Base-by-base conservation (phyloP, 2,797 vertebrate genomes). In the Amblyopsis hoosieri region DNA sequence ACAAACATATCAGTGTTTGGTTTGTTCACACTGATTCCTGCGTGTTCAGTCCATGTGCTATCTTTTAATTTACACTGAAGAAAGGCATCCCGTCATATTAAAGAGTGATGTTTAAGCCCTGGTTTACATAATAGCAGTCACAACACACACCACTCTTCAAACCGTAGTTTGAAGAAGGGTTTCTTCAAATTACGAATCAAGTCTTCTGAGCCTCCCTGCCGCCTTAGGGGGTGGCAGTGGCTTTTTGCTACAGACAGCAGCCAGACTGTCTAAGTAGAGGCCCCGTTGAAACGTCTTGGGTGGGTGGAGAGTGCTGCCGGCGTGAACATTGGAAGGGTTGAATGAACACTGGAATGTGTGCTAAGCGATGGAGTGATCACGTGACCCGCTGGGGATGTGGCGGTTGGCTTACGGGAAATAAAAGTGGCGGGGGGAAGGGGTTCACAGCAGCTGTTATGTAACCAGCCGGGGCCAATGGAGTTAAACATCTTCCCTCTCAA, bases 291-390 rank as follows among this genome's bases (percentile, higher is more conserved):
- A 19, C 6, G 42, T 62, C 17, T 52, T 3, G 64, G 42, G 58
- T 33, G 57, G 23, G 56, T 12, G 49, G 13, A 37, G 14, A 73
- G 64, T 64, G 71, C 53, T 59, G 62, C 4, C 3, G 1, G 29
- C 0, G 33, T 0, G 51, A 59, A 77, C 69, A 50, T 62, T 62
- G 55, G 64, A 76, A 56, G 77, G 84, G 81, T 81, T 88, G 78
- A 87, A 84, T 84, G 85, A 85, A 85, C 85, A 85, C 48, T 81
- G 84, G 86, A 90, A 91, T 91, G 89, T 83, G 75, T 81, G 67
- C 79, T 89, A 86, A 87, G 85, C 86, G 85, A 70, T 73, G 63
- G 80, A 74, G 69, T 82, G 85, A 85, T 89, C 86, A 86, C 78
- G 77, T 91, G 75, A 84, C 87, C 78, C 79, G 80, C 69, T 79